phyloP scores from a whole-genome alignment of 2,797 vertebrate species.

The Threskiornis aethiopicus region DNA sequence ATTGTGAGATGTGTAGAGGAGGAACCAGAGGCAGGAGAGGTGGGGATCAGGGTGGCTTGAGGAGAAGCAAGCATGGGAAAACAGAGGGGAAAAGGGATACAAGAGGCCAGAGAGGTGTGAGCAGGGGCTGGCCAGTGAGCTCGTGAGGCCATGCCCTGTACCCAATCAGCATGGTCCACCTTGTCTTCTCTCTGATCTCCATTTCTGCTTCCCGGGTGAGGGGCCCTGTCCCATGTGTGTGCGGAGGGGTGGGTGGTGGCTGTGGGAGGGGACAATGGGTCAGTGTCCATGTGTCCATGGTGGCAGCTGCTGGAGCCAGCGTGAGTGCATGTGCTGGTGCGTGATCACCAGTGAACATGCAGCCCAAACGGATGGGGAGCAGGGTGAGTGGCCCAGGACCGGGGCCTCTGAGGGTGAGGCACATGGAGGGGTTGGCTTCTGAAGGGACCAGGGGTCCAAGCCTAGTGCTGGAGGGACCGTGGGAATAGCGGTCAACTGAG shows the following conservation, averaged over 20 bases:
- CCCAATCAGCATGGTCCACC: accelerated
- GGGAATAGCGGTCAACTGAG: neutral
- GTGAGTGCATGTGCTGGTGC: accelerated
- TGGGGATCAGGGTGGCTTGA: neutral
- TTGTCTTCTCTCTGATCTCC: neutral
- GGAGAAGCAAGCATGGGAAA: neutral
- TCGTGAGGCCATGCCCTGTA: accelerated
- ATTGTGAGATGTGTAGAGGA: neutral
- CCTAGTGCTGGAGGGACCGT: neutral
- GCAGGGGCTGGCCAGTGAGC: neutral
- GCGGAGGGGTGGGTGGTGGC: neutral
- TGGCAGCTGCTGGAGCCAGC: neutral
- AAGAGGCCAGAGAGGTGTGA: neutral
- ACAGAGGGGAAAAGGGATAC: neutral
- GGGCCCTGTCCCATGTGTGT: neutral
- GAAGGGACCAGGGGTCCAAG: neutral
- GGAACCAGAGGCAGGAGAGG: neutral
- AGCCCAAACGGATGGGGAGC: accelerated
- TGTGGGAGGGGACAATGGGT: accelerated
- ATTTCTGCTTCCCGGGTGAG: neutral
- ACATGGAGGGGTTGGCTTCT: accelerated
- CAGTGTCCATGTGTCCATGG: accelerated
- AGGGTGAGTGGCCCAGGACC: accelerated
- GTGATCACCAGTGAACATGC: neutral
- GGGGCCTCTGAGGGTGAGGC: neutral